Evolutionary conservation across 1,140 invertebrate species (phyloP), one percentile per base, ranked within the genome.

Genomic region (Zelostemma sp.): DNA sequence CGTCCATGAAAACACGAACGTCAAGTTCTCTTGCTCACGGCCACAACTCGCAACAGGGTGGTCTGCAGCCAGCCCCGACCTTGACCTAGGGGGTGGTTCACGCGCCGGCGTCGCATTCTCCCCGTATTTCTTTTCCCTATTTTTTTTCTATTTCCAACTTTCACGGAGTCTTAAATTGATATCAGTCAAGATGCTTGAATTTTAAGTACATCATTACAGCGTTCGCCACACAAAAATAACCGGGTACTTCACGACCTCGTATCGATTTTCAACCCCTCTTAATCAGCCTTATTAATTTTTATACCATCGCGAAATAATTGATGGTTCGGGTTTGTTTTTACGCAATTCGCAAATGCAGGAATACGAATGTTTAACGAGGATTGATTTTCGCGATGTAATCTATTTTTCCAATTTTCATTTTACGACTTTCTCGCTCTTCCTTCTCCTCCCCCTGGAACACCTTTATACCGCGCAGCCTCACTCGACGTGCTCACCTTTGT

Each of bases 21-120:
- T 82, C 85, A 86, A 86, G 85, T 35, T 78, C 86, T 80, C 82
- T 84, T 82, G 85, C 81, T 86, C 77, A 79, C 74, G 75, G 76
- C 59, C 21, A 8, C 69, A 72, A 38, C 51, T 63, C 48, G 58
- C 47, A 46, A 58, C 63, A 55, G 53, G 65, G 53, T 61, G 81
- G 82, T 76, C 82, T 82, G n/a, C n/a, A n/a, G 79, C 54, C 64
- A 43, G 49, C 61, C 63, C 8, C 54, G 76, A 83, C 82, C 82
- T 84, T 83, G 82, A 83, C 81, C 82, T 80, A 82, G 65, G 75
- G 72, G 73, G 76, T 74, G 77, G 73, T 77, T 76, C 72, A 71
- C 80, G 81, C 82, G 82, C 80, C 80, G 81, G 82, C 81, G 81
- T 83, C 80, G 74, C 79, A 73, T 75, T 77, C 74, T 75, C 66